These are phyloP conservation scores for Pardalotus punctatus DNA, from an alignment of 2,113 vertebrate genomes.

Conservation along the genomic window DNA sequence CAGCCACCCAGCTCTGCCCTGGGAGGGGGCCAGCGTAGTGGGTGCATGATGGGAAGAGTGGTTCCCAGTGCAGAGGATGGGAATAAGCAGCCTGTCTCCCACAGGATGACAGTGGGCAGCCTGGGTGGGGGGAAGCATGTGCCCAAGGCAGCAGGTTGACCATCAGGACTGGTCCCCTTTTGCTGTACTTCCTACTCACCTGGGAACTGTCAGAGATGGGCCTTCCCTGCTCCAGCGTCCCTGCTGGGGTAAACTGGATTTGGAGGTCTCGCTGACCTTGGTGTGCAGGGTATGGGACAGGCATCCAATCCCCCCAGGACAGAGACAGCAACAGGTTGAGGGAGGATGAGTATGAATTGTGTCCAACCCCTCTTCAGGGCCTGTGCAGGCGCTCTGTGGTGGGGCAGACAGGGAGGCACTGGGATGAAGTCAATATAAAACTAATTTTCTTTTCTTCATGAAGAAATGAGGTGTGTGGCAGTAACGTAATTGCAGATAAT, in stretches of 20 bases:
- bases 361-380: not conserved
- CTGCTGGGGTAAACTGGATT: not conserved
- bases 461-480: constrained; percentile 83
- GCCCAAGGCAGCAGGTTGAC: not conserved
- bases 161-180: not conserved
- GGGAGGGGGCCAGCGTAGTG: not conserved
- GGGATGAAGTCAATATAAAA: constrained; percentile 85
- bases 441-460: constrained; percentile 80
- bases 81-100: not conserved
- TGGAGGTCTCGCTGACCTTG: rapidly evolving
- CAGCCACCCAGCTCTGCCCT: not conserved
- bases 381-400: not conserved
- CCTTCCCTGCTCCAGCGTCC: not conserved
- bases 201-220: not conserved
- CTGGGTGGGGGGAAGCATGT: not conserved
- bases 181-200: not conserved
- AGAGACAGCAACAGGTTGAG: not conserved
- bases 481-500: constrained; percentile 86
- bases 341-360: not conserved
- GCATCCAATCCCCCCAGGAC: not conserved
- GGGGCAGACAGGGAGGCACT: constrained; percentile 64
- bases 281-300: not conserved
- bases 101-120: not conserved
- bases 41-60: too few species aligned
- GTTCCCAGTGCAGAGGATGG: rapidly evolving